These are phyloP conservation scores for Popillia japonica DNA, from an alignment of 1,140 invertebrate genomes.

Conservation along the genomic window DNA sequence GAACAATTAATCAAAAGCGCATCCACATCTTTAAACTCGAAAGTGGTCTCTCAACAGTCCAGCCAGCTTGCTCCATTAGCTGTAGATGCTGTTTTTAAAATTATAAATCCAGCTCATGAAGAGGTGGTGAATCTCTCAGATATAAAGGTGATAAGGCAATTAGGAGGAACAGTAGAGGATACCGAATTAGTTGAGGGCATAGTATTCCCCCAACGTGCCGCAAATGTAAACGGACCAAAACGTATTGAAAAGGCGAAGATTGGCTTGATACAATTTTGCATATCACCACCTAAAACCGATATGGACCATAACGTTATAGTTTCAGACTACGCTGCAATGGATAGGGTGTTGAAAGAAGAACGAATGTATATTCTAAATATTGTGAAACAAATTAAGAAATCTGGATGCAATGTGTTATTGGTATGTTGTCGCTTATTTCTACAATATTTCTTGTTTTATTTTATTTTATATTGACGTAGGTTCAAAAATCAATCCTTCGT, in stretches of 20 bases:
- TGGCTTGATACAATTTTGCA: conserved; percentile 99
- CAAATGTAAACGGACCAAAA: conserved; percentile 91
- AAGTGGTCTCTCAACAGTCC: conserved; percentile 98
- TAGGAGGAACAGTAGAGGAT: conserved; percentile 98
- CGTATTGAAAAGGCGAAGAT: conserved; percentile 98
- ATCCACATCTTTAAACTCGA: conserved; percentile 97
- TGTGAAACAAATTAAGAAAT: conserved; percentile 98
- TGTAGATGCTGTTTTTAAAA: conserved; percentile 94
- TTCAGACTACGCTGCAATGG: conserved; percentile 99
- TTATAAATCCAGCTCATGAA: conserved; percentile 69
- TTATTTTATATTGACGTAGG: conserved; percentile 43
- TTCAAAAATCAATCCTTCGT: conserved; percentile 97
- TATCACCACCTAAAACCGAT: conserved; percentile 99
- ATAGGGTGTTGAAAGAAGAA: conserved; percentile 98
- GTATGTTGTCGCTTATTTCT: conserved; percentile 63
- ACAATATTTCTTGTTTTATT: background rate
- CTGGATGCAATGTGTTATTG: conserved; percentile 96
- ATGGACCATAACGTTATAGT: conserved; percentile 99
- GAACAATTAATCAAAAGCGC: conserved; percentile 92
- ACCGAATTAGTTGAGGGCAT: conserved; percentile 95
- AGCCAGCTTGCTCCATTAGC: conserved; percentile 94
- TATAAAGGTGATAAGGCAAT: conserved; percentile 95
- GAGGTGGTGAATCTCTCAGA: conserved; percentile 77
- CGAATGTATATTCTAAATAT: conserved; percentile 98
- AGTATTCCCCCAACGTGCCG: conserved; percentile 89